These are phyloP conservation scores for Pararge aegeria DNA, from an alignment of 1,140 invertebrate genomes.

Conservation along the genomic window DNA sequence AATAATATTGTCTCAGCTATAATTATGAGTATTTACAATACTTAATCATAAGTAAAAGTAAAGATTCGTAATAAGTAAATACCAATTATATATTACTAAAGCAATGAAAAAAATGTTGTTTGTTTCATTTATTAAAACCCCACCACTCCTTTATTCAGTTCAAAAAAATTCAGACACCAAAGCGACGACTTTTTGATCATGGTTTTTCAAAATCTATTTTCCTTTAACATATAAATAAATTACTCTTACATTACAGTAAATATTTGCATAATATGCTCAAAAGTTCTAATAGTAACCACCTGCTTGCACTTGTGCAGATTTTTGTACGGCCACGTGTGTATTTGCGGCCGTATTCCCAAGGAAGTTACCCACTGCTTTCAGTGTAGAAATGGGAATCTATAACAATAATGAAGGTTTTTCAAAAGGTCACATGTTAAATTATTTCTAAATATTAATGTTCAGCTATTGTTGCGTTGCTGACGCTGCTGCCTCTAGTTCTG, in stretches of 20 bases:
- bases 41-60: no score
- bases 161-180: background rate
- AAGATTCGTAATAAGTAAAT: no score
- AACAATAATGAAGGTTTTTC: no score
- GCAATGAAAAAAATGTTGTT: no score
- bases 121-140: background rate
- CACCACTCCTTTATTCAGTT: background rate
- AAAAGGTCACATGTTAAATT: no score
- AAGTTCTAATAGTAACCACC: conserved; percentile 45
- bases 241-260: background rate
- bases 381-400: conserved; percentile 69
- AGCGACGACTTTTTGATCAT: background rate
- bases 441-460: no score
- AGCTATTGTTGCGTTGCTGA: no score
- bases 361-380: conserved; percentile 64
- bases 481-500: no score
- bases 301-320: conserved; percentile 59
- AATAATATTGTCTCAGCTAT: no score
- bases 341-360: conserved; percentile 59
- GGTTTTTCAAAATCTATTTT: background rate
- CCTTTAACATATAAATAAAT: background rate
- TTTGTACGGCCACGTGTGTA: conserved; percentile 63
- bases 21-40: no score
- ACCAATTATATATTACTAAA: no score
- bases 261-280: background rate